These are phyloP conservation scores for Enteromius treurensis DNA, from an alignment of 2,797 vertebrate species.

Conservation along the genomic window DNA sequence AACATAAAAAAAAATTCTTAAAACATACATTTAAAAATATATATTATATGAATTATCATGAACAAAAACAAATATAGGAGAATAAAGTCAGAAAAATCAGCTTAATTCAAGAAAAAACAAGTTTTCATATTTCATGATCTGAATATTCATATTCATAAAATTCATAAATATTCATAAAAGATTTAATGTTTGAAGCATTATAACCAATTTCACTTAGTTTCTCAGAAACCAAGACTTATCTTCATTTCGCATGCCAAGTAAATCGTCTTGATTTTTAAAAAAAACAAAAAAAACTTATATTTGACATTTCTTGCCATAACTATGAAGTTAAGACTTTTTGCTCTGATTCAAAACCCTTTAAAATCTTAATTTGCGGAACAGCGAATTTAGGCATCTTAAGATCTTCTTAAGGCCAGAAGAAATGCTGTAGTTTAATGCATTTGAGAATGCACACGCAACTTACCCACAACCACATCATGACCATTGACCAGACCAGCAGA, in stretches of 20 bases:
- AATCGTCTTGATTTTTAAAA: background rate
- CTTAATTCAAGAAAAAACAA: background rate
- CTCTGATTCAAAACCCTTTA: background rate
- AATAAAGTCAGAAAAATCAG: background rate
- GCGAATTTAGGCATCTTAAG: background rate
- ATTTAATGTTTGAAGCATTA: background rate
- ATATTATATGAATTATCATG: too few relatives aligned
- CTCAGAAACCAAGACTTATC: background rate
- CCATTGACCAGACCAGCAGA: slow-evolving; percentile 96
- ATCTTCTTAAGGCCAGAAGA: background rate
- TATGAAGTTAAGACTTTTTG: background rate
- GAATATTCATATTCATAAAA: too few relatives aligned
- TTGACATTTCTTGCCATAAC: background rate
- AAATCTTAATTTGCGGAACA: background rate
- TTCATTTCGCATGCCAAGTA: background rate
- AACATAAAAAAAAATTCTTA: background rate
- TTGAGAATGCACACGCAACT: slow-evolving; percentile 53
- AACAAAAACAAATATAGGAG: background rate
- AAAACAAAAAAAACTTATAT: too few relatives aligned
- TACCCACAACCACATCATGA: slow-evolving; percentile 96
- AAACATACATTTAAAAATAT: too few relatives aligned
- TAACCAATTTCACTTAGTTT: background rate
- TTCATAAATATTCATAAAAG: too few relatives aligned
- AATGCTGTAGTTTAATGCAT: background rate
- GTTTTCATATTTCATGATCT: background rate